Evolutionary conservation across 1,140 invertebrate species (phyloP), one percentile per base, ranked within the genome.

Genomic region (Colletes gigas): DNA sequence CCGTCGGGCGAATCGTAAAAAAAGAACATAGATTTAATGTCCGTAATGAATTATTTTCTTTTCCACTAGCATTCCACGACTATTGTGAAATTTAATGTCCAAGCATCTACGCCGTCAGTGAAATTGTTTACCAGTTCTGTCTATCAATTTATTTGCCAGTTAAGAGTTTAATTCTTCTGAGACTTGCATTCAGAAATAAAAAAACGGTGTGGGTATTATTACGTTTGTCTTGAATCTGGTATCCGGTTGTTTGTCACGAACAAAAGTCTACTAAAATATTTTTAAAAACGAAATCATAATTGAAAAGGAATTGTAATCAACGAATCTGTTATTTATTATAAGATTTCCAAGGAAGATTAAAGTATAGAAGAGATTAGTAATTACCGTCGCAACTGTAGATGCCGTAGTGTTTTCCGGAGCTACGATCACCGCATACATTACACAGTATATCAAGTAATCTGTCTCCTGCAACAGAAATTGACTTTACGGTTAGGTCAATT

Each of bases 301-400:
- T 66, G 9, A 63, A 78, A 69, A 19, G 7, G 60, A 55, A 74
- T 10, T 55, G 60, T 44, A 81, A 71, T 62, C 57, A 63, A 78
- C 68, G 67, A 54, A 71, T 78, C 68, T 78, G 68, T 65, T 72
- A 52, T 72, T 41, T 30, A 41, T 52, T 15, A 17, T 14, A 14
- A 55, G 54, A 55, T 60, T 54, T n/a, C 5, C 50, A 47, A 12
- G 9, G 6, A 74, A 68, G 3, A 70, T 82, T 80, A 60, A 55
- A 68, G 57, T 71, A 47, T 62, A 79, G 52, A 70, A 83, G 65
- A 72, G 62, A 71, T 80, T 70, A 82, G 70, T 87, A 79, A 82
- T 96, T 95, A 99, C 98, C 98, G 94, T 99, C 98, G 93, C 98
- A 99, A 90, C 97, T 98, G 94, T 98, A 99, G 89, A 99, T 98